phyloP scores from a whole-genome alignment of 2,888 invertebrate species.

The Thymelicus acteon region DNA sequence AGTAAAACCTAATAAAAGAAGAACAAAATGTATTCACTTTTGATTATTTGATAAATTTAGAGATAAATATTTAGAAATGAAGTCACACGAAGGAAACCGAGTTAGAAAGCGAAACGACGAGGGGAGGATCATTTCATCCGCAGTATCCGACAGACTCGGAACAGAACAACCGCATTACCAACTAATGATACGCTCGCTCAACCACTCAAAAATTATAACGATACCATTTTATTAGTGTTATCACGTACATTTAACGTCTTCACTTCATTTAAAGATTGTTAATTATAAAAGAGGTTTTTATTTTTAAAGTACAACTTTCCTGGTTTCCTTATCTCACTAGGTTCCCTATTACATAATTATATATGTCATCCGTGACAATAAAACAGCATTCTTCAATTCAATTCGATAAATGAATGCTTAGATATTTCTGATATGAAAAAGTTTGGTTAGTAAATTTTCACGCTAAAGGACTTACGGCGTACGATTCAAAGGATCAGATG shows the following conservation, averaged over 20 bases:
- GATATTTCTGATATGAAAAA: not conserved
- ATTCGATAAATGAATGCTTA: not conserved
- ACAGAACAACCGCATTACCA: conserved; percentile 15
- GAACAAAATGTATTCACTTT: not conserved
- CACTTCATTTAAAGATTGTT: no score
- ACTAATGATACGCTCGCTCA: conserved; percentile 22
- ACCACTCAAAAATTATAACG: conserved; percentile 10
- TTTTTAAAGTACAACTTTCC: no score
- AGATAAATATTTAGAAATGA: conserved; percentile 23
- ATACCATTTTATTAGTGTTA: conserved; percentile 1
- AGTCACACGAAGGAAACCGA: conserved; percentile 16
- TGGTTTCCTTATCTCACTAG: no score
- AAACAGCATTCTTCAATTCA: no score
- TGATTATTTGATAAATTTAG: not conserved
- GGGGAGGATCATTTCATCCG: conserved; percentile 21
- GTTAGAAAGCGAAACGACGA: conserved; percentile 33
- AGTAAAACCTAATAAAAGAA: not conserved
- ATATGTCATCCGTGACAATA: no score
- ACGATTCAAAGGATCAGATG: conserved; percentile 30
- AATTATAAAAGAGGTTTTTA: no score
- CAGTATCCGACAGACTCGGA: conserved; percentile 14
- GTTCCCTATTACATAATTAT: no score
- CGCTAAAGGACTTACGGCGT: not conserved
- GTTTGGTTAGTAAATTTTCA: not conserved
- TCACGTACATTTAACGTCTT: not conserved